A percentile compares a stretch with the other conserved stretches of the same genome.
Conservation (phyloP, 1,140 invertebrate species). For the Aphis gossypii region DNA sequence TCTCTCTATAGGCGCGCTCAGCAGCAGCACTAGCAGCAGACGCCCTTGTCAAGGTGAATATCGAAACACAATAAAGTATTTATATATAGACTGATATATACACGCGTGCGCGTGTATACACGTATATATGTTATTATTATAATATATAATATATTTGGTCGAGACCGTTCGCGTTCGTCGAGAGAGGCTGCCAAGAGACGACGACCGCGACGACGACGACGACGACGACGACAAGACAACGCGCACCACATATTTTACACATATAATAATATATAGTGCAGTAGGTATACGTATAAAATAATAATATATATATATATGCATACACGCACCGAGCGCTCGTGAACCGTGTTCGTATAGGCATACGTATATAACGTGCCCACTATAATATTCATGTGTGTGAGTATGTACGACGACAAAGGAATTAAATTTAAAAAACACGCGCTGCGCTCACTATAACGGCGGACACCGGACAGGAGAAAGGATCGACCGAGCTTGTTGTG, state of each 20-base stretch:
- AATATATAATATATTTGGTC: slow-evolving; percentile 6
- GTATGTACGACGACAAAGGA: slow-evolving; percentile 24
- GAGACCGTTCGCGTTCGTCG: not conserved
- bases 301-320: not conserved
- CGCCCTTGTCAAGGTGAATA: slow-evolving; percentile 55
- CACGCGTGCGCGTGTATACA: not conserved
- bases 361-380: not conserved
- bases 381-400: not conserved
- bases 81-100: not conserved
- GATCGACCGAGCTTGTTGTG: slow-evolving; percentile 23
- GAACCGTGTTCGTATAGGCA: not conserved
- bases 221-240: not conserved
- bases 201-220: not conserved
- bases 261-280: slow-evolving; percentile 16
- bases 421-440: slow-evolving; percentile 47
- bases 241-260: slow-evolving; percentile 15
- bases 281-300: not conserved
- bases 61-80: slow-evolving; percentile 46
- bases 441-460: not conserved
- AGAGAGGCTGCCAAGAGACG: slow-evolving; percentile 31
- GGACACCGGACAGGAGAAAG: slow-evolving; percentile 35
- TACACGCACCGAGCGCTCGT: not conserved
- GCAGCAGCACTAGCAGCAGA: slow-evolving; percentile 23
- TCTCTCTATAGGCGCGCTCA: not conserved
- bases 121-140: not conserved